Base-by-base conservation (phyloP, 2,113 vertebrate species). In the Pipra filicauda region DNA sequence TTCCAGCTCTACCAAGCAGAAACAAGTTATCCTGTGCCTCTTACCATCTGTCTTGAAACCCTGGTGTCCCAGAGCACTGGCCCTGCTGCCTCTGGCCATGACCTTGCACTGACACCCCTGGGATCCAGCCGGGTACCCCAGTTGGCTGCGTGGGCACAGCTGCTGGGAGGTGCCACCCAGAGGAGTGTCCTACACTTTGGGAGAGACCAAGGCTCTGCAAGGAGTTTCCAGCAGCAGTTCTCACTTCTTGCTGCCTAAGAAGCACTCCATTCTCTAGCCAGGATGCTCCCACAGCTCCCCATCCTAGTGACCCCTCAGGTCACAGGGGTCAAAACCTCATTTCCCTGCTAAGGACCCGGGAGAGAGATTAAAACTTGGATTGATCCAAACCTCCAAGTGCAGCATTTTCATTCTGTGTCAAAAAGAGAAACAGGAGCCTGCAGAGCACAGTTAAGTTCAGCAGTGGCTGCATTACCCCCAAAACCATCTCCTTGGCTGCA, bases 111-210 rank as follows among this genome's bases (percentile, higher is more conserved):
- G 41, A 21, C 5, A 21, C 1, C 67, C 48, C 64, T 3, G 64
- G 58, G 37, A 10, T 51, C 55, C 2, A 11, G 49, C 72, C 48
- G 55, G 1, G 52, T 14, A 8, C 37, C 21, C 24, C 8, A 39
- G 27, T 3, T 4, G 6, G 66, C 39, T 3, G 2, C 2, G 33
- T 43, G 14, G 80, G 57, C 55, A 59, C n/a, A 27, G 17, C 2
- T 9, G n/a, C 65, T 58, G 46, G 12, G 2, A 41, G 48, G 37
- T 10, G 48, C 21, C 67, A 57, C 15, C 46, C 58, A 41, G 41
- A 52, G 73, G 15, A 26, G 19, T 10, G 8, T 6, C 1, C 35
- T 22, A 9, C 2, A 1, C 23, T 5, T 57, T 18, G 62, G 6
- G 57, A 52, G 13, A 58, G 59, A 41, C 44, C 46, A n/a, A 8